Conservation (phyloP, 2,888 invertebrate species). For the Lasioglossum marginatum region DNA sequence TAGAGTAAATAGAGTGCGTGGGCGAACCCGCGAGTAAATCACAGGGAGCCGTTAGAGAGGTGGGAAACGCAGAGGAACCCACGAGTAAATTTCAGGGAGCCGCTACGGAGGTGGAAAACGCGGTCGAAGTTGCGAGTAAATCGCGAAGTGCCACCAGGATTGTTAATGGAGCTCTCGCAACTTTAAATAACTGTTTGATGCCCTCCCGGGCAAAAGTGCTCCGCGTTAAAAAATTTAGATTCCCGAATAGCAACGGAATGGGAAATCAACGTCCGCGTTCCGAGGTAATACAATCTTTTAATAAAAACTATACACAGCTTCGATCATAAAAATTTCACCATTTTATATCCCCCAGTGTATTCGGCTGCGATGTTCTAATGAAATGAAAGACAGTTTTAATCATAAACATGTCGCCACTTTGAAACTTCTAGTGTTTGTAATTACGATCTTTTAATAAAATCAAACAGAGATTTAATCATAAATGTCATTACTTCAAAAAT, state of each 20-base stretch:
- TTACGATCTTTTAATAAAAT: background rate
- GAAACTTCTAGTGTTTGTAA: background rate
- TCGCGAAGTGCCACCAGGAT: background rate
- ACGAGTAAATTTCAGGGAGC: conserved; percentile 3
- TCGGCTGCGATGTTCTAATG: background rate
- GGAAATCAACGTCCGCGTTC: background rate
- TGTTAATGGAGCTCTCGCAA: background rate
- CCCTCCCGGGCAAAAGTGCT: background rate
- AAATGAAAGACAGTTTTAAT: background rate
- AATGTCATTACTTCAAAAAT: background rate
- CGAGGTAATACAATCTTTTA: background rate
- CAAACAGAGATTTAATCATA: no score
- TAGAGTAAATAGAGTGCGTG: background rate
- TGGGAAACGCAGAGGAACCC: background rate
- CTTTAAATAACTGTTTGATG: background rate
- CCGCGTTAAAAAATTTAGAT: background rate
- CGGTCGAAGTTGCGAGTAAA: conserved; percentile 5
- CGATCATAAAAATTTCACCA: background rate
- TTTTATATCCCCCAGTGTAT: background rate
- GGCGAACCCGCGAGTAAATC: background rate
- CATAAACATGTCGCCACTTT: background rate
- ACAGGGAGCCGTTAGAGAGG: background rate
- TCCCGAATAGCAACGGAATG: background rate
- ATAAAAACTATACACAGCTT: background rate
- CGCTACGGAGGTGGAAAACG: background rate